Evolutionary conservation across 1,140 invertebrate species (phyloP), one percentile per base, ranked within the genome.

Genomic region (Episyrphus balteatus): DNA sequence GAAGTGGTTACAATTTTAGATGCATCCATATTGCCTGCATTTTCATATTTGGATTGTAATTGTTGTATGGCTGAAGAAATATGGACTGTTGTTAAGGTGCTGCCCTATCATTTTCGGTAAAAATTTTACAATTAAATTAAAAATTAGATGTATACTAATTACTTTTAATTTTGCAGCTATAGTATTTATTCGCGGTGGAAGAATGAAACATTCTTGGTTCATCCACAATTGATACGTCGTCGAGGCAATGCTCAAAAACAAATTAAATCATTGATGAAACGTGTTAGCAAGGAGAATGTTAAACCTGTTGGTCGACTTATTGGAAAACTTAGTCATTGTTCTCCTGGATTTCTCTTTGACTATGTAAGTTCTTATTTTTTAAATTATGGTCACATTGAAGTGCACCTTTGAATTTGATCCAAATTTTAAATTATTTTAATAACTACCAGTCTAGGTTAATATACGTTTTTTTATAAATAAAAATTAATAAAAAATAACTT

Each of bases 271-370:
- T 86, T 97, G 8, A 95, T 99, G 88, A 98, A 98, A 73, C 77
- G 95, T 42, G 85, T 99, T 2, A 94, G 90, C 56, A 99, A 98
- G 68, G 97, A 99, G 70, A 99, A 94, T 59, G 91, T 98, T 2
- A 99, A 98, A 70, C 92, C 88, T 0, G 86, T 94, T 45, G 95
- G 97, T 8, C 73, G 97, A 48, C 83, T 90, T 32, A 86, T 99
- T 47, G 96, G 94, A 13, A 99, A 99, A 75, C 74, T 98, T 14
- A 94, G 91, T 30, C 95, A 99, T 65, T 92, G 87, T 45, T 89
- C 92, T 41, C 96, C 97, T 1, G 88, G 88, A 18, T 85, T 94
- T 55, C 72, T 99, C 0, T 98, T 99, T 63, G 92, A 98, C 72
- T 98, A 98, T 73, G 89, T 93, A 38, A 56, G 69, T 71, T 78